A percentile compares a stretch with the other conserved stretches of the same genome.
These are phyloP conservation scores for Palythoa grandiflora DNA, from an alignment of 92 coral and sea anemone species.

Conservation along the genomic window DNA sequence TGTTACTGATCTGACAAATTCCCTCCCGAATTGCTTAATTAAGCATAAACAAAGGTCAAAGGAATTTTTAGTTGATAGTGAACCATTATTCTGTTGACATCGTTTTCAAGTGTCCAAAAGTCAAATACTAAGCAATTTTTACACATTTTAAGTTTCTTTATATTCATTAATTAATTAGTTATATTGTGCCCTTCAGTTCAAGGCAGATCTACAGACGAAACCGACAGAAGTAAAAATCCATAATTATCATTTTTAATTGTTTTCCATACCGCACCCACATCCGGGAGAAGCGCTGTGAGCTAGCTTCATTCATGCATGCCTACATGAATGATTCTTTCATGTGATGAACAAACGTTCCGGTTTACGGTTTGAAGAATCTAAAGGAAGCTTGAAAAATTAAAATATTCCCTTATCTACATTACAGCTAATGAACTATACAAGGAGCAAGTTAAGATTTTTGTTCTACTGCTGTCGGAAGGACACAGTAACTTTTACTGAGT, in stretches of 20 bases:
- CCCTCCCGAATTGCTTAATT: conserved; percentile 12
- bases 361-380: too few relatives aligned
- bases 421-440: too few relatives aligned
- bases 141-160: neutral
- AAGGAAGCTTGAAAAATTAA: too few relatives aligned
- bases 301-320: neutral
- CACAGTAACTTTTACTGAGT: too few relatives aligned
- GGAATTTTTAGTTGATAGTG: neutral
- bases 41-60: neutral
- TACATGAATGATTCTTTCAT: neutral
- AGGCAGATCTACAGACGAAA: neutral
- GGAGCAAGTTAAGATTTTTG: too few relatives aligned
- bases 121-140: too few relatives aligned
- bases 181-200: conserved; percentile 28
- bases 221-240: conserved; percentile 31
- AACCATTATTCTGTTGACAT: neutral
- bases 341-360: neutral
- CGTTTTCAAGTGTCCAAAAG: neutral
- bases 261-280: conserved; percentile 29
- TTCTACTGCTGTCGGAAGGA: too few relatives aligned
- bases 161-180: neutral
- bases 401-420: too few relatives aligned
- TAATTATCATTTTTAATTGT: conserved; percentile 22
- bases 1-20: conserved; percentile 28
- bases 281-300: conserved; percentile 21